These are phyloP conservation scores for Lepetodrilus schrolli DNA, from an alignment of 2,888 invertebrate genomes.

Conservation along the genomic window DNA sequence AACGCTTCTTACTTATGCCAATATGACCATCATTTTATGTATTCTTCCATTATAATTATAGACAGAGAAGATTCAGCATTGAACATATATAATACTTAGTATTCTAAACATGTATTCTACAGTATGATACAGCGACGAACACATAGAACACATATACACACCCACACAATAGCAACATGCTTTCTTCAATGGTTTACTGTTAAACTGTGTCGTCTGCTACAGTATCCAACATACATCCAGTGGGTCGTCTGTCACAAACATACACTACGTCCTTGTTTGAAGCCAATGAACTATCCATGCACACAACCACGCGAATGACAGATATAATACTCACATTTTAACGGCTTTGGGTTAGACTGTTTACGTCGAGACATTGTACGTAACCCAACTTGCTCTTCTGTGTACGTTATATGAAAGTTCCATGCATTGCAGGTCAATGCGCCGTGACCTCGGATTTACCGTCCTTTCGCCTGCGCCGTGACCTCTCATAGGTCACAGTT, in stretches of 20 bases:
- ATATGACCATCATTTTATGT: no score
- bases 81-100: no score
- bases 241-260: neutral
- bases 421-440: slow-evolving; percentile 47
- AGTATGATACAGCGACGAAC: no score
- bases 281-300: neutral
- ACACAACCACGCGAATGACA: neutral
- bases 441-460: slow-evolving; percentile 49
- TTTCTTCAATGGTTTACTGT: neutral
- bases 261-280: neutral
- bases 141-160: no score
- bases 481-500: slow-evolving; percentile 37
- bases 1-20: no score
- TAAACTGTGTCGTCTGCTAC: slow-evolving; percentile 16
- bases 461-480: slow-evolving; percentile 49
- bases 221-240: neutral
- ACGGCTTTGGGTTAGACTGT: slow-evolving; percentile 95
- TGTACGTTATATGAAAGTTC: slow-evolving; percentile 32
- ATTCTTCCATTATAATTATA: no score
- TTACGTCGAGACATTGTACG: slow-evolving; percentile 90
- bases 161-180: neutral
- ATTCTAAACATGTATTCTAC: no score
- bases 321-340: slow-evolving; percentile 86
- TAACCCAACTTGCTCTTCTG: neutral
- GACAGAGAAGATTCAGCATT: no score